Conservation (phyloP, 2,797 vertebrate species). For the Poeciliopsis infans region DNA sequence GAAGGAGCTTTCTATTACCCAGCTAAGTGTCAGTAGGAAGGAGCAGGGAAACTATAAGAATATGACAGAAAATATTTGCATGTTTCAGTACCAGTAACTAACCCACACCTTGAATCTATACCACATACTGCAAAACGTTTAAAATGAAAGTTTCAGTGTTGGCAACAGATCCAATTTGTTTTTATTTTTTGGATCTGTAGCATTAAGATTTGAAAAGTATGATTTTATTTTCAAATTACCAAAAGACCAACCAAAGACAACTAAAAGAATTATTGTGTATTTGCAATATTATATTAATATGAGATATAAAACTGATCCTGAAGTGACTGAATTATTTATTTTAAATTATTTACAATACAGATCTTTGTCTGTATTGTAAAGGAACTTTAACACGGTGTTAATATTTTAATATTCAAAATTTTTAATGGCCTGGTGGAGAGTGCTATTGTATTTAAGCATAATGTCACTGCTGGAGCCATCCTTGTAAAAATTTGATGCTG, state of each 20-base stretch:
- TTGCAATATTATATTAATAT: not conserved
- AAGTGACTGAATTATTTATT: not conserved
- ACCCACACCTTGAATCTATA: not conserved
- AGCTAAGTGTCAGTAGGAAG: not conserved
- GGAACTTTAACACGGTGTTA: not conserved
- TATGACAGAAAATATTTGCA: not conserved
- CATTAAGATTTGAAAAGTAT: not conserved
- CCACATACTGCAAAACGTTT: not conserved
- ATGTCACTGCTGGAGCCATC: constrained; percentile 26
- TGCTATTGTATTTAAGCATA: constrained; percentile 34
- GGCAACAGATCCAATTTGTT: not conserved
- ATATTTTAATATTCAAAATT: not conserved
- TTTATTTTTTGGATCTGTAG: not conserved
- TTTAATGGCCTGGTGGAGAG: not conserved
- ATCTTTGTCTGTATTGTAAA: not conserved
- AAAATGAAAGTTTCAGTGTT: not conserved
- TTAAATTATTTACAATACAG: not conserved
- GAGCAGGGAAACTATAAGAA: not conserved
- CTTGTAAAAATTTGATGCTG: constrained; percentile 56
- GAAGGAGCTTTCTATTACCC: not conserved
- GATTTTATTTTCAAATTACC: not conserved
- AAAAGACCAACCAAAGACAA: too few species aligned
- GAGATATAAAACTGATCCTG: not conserved
- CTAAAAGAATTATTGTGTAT: too few species aligned
- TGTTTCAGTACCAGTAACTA: not conserved